Base-by-base conservation (phyloP, 2,113 vertebrate genomes). In the Amblyopsis rosae region DNA sequence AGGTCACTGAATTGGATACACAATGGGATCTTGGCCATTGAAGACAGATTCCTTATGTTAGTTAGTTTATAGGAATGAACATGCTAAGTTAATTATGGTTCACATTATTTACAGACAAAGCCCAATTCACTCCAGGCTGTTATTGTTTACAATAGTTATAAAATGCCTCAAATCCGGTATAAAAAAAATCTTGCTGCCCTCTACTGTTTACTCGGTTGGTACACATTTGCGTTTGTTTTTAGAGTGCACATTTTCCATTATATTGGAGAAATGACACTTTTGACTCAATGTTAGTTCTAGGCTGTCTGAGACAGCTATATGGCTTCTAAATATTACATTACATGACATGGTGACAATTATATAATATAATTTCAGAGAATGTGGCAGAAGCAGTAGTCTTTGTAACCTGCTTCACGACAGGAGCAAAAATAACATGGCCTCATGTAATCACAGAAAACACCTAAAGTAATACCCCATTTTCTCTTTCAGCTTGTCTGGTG, bases 131-230 rank as follows among this genome's bases (percentile, higher is more conserved):
- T 46, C 51, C 10, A 13, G 13, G 1, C 15, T 60, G 3, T 45
- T n/a, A 41, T 3, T 46, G 3, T 16, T 3, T 3, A 16, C 15
- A 45, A 3, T 59, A 35, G 35, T 59, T 59, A 35, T 0, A 9
- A 33, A 59, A 7, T 15, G 12, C 13, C 13, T 55, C 1, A 59
- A 26, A 26, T 26, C 26, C 26, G 2, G 2, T 26, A 26, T 19
- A 3, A 26, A 41, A 41, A 16, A 35, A 49, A 16, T 49, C 12
- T 46, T 85, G 70, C 83, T 85, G 81, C 74, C 77, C 69, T 80
- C 81, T 68, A 68, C 79, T 75, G 83, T 82, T 73, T n/a, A 61
- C 33, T 33, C 10, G 49, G 6, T 62, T 49, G 60, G 56, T 47
- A 59, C 10, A n/a, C 26, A 10, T n/a, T n/a, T 33, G 35, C 35